These are phyloP conservation scores for Nasonia vitripennis DNA, from an alignment of 1,140 invertebrate species.

Conservation along the genomic window DNA sequence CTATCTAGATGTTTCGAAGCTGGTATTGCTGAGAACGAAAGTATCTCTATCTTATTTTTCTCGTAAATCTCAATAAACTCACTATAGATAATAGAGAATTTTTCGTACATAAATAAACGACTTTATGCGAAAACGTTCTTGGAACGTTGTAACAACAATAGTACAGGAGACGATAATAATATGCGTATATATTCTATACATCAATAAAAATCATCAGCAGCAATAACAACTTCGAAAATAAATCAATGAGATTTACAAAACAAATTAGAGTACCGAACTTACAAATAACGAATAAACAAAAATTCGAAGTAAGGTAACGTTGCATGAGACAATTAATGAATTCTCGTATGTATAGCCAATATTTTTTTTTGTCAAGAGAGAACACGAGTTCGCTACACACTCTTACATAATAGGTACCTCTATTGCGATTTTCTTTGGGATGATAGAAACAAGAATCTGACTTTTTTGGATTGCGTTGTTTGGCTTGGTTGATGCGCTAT, in stretches of 20 bases:
- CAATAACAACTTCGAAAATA: constrained; percentile 13
- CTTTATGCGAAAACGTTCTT: not conserved
- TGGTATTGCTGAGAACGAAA: constrained; percentile 21
- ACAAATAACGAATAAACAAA: not conserved
- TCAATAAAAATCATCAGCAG: not conserved
- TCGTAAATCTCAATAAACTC: not conserved
- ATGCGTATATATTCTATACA: not conserved
- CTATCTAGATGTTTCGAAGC: constrained; percentile 26
- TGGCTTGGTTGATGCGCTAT: not conserved
- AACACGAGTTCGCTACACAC: constrained; percentile 47
- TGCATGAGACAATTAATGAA: not conserved
- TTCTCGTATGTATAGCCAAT: not conserved
- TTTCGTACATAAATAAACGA: not conserved
- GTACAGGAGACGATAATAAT: not conserved
- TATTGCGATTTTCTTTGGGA: not conserved
- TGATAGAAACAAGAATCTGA: not conserved
- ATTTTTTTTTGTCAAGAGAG: constrained; percentile 31
- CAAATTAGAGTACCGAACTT: not conserved
- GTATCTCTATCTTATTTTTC: too few relatives aligned
- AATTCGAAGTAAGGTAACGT: not conserved
- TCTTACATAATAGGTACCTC: constrained; percentile 14
- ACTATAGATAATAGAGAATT: constrained; percentile 5
- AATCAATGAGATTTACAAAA: constrained; percentile 27
- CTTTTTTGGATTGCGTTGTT: not conserved
- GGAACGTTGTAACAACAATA: not conserved